phyloP scores from a whole-genome alignment of 2,797 vertebrate species.

The Clarias pachynema region DNA sequence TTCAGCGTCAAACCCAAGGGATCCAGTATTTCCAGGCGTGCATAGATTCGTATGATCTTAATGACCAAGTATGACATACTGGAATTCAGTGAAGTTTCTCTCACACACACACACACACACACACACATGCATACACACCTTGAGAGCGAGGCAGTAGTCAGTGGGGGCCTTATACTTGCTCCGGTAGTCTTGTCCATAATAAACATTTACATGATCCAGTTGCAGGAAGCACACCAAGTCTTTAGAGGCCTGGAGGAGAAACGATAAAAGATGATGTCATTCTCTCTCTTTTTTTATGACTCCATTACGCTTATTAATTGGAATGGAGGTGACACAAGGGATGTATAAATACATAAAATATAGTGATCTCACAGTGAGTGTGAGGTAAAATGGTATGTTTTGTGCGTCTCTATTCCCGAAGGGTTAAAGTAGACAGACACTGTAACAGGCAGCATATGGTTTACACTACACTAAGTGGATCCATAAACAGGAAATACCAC shows the following conservation, averaged over 20 bases:
- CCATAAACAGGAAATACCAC: slow-evolving; percentile 72
- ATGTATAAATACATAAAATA: not conserved
- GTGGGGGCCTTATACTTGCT: slow-evolving; percentile 97
- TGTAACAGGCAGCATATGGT: slow-evolving; percentile 41
- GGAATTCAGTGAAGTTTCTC: not conserved
- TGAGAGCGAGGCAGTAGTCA: slow-evolving; percentile 93
- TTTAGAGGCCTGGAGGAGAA: slow-evolving; percentile 78
- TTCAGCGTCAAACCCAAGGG: not conserved
- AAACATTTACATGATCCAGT: slow-evolving; percentile 88
- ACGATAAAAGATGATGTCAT: slow-evolving; percentile 35
- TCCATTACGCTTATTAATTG: slow-evolving; percentile 1
- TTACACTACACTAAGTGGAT: slow-evolving; percentile 46
- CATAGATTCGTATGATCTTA: not conserved
- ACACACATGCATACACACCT: slow-evolving; percentile 73
- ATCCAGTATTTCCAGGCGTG: not conserved
- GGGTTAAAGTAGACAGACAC: slow-evolving; percentile 10
- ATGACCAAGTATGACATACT: not conserved
- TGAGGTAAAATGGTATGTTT: not conserved
- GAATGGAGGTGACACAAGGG: not conserved
- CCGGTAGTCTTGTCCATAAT: slow-evolving; percentile 93
- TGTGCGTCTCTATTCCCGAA: not conserved
- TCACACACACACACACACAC: not conserved
- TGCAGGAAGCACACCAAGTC: slow-evolving; percentile 89
- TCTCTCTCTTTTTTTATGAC: not conserved
- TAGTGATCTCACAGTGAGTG: not conserved